Evolutionary conservation across 2,888 invertebrate genomes (phyloP), one percentile per base, ranked within the genome.

Genomic region (Ramazzottius varieornatus): DNA sequence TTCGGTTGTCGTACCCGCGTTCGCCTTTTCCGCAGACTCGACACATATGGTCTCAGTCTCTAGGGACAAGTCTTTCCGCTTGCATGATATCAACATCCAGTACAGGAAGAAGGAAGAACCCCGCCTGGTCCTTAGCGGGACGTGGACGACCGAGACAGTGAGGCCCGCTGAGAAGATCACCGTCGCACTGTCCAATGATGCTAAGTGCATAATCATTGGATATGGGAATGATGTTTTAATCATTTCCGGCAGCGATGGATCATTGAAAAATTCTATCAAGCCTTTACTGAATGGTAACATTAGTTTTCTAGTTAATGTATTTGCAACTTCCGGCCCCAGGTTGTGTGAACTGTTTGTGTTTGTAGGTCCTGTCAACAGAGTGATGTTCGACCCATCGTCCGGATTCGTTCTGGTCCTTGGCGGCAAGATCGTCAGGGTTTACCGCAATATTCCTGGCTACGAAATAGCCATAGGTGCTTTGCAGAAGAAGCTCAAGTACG

Each of bases 11-110:
- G 82, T 91, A 33, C 83, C 83, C 72, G 84, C 85, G 73, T 83
- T 89, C 70, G 83, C 83, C 66, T 89, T 90, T 75, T 86, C 84
- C 70, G 82, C 83, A 32, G 86, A 88, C 74, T 84, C 87, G 1
- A 84, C 86, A 65, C 68, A 69, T 4, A 70, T 70, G 32, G 68
- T 70, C 13, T 69, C 71, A 8, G 68, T 70, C 8, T 71, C 70
- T 1, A 66, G 68, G 63, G 54, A 54, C 54, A 54, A 54, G 54
- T n/a, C 54, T 29, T 54, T 54, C 29, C 54, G 54, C 54, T 24
- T 54, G 16, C 24, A 24, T 29, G 54, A 54, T 29, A 29, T 54
- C 54, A 54, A 54, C 54, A 24, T 54, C 20, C 16, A 54, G 4
- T 54, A 54, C 54, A 54, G 24, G 29, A 54, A 54, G 54, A 16